Conservation (phyloP, 2,888 invertebrate genomes). For the Lasioglossum marginatum region DNA sequence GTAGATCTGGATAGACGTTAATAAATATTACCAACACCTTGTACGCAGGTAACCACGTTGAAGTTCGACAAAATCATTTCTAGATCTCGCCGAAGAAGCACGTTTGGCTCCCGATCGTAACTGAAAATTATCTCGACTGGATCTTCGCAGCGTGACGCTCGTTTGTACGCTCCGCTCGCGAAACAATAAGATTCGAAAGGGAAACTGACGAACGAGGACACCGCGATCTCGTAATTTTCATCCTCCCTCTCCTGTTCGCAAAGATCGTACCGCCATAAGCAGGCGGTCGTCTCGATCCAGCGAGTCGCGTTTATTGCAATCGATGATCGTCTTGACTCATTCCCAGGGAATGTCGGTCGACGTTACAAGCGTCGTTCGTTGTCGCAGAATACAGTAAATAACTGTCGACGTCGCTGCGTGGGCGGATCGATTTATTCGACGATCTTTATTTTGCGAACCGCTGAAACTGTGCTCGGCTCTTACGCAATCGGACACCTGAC, state of each 20-base stretch:
- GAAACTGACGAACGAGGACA: conserved; percentile 66
- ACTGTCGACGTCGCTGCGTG: not conserved
- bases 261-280: conserved; percentile 60
- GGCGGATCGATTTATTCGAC: not conserved
- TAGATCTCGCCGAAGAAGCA: not conserved
- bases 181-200: conserved; percentile 62
- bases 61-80: not conserved
- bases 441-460: not conserved
- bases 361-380: conserved; percentile 29
- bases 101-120: not conserved
- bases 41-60: not conserved
- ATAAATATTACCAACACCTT: not conserved
- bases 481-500: not conserved
- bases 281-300: conserved; percentile 43
- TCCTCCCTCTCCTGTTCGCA: conserved; percentile 31
- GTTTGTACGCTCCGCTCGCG: conserved; percentile 44
- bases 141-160: conserved; percentile 14
- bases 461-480: not conserved
- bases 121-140: conserved; percentile 15
- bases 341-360: conserved; percentile 61
- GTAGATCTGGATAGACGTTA: not conserved
- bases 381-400: conserved; percentile 1
- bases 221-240: conserved; percentile 70
- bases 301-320: conserved; percentile 55
- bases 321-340: conserved; percentile 68